Base-by-base conservation (phyloP, 2,888 invertebrate species). In the Brachyptera putata region DNA sequence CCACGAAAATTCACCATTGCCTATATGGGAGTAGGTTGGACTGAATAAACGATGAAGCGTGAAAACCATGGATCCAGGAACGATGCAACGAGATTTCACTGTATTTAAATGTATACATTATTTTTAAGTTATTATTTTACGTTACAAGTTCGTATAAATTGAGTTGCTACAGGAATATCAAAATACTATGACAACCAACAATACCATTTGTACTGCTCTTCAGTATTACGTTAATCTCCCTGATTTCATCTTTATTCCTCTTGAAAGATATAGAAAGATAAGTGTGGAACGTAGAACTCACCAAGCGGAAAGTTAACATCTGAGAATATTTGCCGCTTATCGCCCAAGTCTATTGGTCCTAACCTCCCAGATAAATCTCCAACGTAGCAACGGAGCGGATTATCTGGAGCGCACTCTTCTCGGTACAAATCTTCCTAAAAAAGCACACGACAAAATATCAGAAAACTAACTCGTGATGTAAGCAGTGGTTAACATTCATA, bases 371-470 rank as follows among this genome's bases (percentile, higher is more conserved):
- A 89, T 43, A 95, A 76, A 73, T 96, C 96, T 0, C 95, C 96
- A 0, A 95, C 89, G 71, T 94, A 89, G 72, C 96, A 96, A 1
- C 95, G 80, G 57, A 94, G 75, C 0, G 95, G 95, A 69, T 93
- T 91, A 73, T 90, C 87, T 0, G 89, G 83, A 0, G 89, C 89
- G 72, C 96, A 96, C 77, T 96, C 94, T 74, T 86, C 84, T 60
- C 79, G 82, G 74, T 95, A 95, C 53, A 92, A 76, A 63, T 92
- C 91, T 56, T 83, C 84, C 92, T 93, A n/a, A n/a, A n/a, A n/a
- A n/a, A n/a, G 71, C 39, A 48, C 57, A 11, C 49, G 13, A 24
- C 21, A 5, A 37, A 37, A 37, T 34, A 9, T n/a, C n/a, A n/a
- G n/a, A n/a, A n/a, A n/a, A n/a, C n/a, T n/a, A n/a, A n/a, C n/a